phyloP scores from a whole-genome alignment of 2,113 vertebrate genomes.

The Zosterops borbonicus region DNA sequence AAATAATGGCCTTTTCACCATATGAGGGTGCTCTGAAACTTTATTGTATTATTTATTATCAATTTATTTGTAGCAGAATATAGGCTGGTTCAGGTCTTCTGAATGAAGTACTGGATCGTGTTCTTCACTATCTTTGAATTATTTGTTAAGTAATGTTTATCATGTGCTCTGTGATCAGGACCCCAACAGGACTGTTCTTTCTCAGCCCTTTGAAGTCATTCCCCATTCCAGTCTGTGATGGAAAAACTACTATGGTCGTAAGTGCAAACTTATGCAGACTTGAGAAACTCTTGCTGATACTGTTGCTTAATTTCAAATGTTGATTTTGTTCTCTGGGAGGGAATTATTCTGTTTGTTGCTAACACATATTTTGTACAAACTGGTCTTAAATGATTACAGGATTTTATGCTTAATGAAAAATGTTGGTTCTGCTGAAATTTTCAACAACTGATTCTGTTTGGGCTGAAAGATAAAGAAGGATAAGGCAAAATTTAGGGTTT shows the following conservation, averaged over 20 bases:
- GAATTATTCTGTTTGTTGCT: not conserved
- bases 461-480: not conserved
- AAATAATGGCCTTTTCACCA: not conserved
- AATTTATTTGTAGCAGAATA: fast-evolving
- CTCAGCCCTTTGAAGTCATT: not conserved
- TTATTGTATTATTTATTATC: not conserved
- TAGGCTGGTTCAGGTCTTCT: not conserved
- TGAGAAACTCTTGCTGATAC: not conserved
- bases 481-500: not conserved
- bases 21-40: not conserved
- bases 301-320: not conserved
- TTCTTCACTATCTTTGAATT: not conserved
- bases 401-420: not conserved
- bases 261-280: not conserved
- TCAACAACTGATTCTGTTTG: not conserved
- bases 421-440: not conserved
- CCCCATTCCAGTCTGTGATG: not conserved
- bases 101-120: not conserved
- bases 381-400: not conserved
- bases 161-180: not conserved
- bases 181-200: not conserved
- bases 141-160: not conserved
- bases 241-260: not conserved
- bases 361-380: not conserved
- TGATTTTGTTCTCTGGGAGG: not conserved